phyloP scores from a whole-genome alignment of 2,888 invertebrate species.

The Pachydiplax longipennis region DNA sequence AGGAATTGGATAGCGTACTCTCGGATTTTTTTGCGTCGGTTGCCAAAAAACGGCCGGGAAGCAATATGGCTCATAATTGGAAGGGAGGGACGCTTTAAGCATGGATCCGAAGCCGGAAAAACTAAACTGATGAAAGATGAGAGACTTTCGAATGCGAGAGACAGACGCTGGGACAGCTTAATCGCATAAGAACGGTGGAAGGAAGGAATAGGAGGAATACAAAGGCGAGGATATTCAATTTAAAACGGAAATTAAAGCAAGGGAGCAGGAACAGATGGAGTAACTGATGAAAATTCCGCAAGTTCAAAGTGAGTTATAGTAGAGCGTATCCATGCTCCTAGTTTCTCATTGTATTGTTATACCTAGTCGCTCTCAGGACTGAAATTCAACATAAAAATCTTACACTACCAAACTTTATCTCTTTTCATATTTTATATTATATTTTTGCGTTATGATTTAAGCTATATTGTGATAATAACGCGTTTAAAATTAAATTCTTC shows the following conservation, averaged over 20 bases:
- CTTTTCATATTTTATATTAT: no score
- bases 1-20: neutral
- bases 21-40: neutral
- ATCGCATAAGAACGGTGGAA: neutral
- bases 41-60: neutral
- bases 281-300: neutral
- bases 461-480: no score
- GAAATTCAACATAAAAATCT: no score
- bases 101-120: neutral
- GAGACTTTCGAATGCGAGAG: conserved; percentile 24
- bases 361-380: no score
- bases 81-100: neutral
- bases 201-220: neutral
- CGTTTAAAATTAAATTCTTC: no score
- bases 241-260: neutral
- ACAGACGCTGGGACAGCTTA: neutral
- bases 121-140: conserved; percentile 4
- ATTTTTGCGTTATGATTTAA: no score
- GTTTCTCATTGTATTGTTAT: no score
- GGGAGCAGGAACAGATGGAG: neutral
- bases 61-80: neutral
- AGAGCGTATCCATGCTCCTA: no score
- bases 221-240: neutral
- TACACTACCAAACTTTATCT: no score
- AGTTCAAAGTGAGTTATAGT: no score